These are phyloP conservation scores for Habropoda laboriosa DNA, from an alignment of 1,140 invertebrate species.

Conservation along the genomic window DNA sequence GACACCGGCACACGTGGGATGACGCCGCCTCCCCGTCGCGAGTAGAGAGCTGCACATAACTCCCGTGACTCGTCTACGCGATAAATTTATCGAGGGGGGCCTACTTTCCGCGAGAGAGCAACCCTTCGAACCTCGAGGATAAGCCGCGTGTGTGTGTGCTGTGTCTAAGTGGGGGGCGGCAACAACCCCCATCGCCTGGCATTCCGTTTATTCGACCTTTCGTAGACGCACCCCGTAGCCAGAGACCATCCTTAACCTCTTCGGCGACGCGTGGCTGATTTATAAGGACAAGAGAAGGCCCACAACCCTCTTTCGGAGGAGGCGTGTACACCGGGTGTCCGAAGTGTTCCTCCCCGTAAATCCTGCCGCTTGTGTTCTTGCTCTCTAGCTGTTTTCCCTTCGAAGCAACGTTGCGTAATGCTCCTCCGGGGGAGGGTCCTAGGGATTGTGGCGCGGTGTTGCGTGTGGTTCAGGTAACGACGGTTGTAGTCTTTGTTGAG, in stretches of 20 bases:
- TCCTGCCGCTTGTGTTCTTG: constrained; percentile 1
- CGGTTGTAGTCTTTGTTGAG: neutral
- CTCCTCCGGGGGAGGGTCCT: neutral
- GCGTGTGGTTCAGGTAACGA: neutral
- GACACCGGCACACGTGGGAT: too few relatives aligned
- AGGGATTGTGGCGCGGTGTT: neutral
- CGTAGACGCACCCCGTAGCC: constrained; percentile 51
- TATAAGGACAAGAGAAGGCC: constrained; percentile 59
- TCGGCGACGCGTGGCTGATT: constrained; percentile 71
- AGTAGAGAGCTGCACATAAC: constrained; percentile 43
- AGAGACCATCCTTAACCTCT: constrained; percentile 63
- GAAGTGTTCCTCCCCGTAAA: constrained; percentile 18
- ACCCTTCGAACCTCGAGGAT: constrained; percentile 34
- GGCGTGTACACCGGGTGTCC: constrained; percentile 21
- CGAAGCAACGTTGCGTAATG: constrained; percentile 6
- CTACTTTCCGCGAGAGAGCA: constrained; percentile 29
- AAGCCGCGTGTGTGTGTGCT: constrained; percentile 1
- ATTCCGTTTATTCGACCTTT: constrained; percentile 63
- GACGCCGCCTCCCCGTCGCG: constrained; percentile 35
- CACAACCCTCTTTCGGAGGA: constrained; percentile 17
- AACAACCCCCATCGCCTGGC: constrained; percentile 1
- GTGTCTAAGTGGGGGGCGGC: neutral
- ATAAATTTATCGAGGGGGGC: constrained; percentile 57
- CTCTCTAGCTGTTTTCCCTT: too few relatives aligned
- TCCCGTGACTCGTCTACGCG: constrained; percentile 54